Conservation (phyloP, 2,888 invertebrate genomes). For the Tenodera sinensis region DNA sequence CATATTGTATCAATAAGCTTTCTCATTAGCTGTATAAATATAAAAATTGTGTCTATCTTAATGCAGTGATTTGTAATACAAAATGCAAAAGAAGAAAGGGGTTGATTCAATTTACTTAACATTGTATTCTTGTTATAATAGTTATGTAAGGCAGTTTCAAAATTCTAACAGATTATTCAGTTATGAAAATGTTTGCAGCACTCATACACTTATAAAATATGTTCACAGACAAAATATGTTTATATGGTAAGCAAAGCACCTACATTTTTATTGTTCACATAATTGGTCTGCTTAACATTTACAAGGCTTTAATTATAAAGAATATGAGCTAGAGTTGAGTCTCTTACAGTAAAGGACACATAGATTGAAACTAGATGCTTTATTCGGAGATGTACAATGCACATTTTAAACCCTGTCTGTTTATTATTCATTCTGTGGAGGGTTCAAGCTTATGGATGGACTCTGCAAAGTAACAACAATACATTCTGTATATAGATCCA, state of each 20-base stretch:
- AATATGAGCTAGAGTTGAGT: not conserved
- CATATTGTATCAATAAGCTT: too few species aligned
- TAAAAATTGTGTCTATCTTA: too few species aligned
- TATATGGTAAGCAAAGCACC: not conserved
- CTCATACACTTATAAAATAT: not conserved
- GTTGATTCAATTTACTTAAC: too few species aligned
- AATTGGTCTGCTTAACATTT: not conserved
- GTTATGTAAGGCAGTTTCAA: not conserved
- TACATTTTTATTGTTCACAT: not conserved
- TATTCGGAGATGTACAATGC: not conserved
- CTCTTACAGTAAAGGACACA: not conserved
- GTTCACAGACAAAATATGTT: not conserved
- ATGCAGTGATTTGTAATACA: too few species aligned
- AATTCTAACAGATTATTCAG: not conserved
- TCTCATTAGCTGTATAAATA: too few species aligned
- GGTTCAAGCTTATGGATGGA: not conserved
- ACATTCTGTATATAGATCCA: not conserved
- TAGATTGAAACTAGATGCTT: not conserved
- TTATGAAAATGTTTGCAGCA: not conserved
- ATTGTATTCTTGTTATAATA: not conserved
- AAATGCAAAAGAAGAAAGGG: too few species aligned
- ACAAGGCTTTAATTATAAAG: not conserved
- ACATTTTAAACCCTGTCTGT: not conserved
- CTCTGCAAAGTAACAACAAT: not conserved
- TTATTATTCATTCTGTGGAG: not conserved